These are phyloP conservation scores for Synergus umbraculus DNA, from an alignment of 2,888 invertebrate genomes.

Conservation along the genomic window DNA sequence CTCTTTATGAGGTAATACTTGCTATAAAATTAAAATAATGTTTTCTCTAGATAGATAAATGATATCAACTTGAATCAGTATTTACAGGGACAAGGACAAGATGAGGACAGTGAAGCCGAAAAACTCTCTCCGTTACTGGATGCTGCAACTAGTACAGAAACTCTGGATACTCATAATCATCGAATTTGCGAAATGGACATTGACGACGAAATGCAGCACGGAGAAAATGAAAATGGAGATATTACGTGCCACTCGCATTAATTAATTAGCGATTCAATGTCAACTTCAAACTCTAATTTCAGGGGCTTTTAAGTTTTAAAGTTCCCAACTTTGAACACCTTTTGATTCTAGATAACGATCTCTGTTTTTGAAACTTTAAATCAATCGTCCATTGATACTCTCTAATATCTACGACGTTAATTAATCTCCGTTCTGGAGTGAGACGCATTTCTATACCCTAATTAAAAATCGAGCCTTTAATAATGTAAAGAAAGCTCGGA, in stretches of 20 bases:
- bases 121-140: conserved; percentile 87
- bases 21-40: background rate
- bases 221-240: conserved; percentile 69
- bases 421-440: background rate
- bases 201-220: conserved; percentile 73
- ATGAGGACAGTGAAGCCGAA: conserved; percentile 91
- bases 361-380: conserved; percentile 1
- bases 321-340: background rate
- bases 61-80: conserved; percentile 30
- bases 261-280: conserved; percentile 22
- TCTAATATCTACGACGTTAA: conserved; percentile 12
- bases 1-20: conserved; percentile 69
- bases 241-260: conserved; percentile 71
- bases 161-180: conserved; percentile 66
- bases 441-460: background rate
- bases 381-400: conserved; percentile 27
- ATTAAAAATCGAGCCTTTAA: conserved; percentile 9
- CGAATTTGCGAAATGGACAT: conserved; percentile 72
- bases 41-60: conserved; percentile 1
- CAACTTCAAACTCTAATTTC: background rate
- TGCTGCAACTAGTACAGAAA: conserved; percentile 72
- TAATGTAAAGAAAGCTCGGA: background rate
- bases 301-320: background rate
- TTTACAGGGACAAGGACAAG: conserved; percentile 78
- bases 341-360: background rate